A percentile compares a stretch with the other conserved stretches of the same genome.
These are phyloP conservation scores for Pyrgus malvae DNA, from an alignment of 2,888 invertebrate species.

Conservation along the genomic window DNA sequence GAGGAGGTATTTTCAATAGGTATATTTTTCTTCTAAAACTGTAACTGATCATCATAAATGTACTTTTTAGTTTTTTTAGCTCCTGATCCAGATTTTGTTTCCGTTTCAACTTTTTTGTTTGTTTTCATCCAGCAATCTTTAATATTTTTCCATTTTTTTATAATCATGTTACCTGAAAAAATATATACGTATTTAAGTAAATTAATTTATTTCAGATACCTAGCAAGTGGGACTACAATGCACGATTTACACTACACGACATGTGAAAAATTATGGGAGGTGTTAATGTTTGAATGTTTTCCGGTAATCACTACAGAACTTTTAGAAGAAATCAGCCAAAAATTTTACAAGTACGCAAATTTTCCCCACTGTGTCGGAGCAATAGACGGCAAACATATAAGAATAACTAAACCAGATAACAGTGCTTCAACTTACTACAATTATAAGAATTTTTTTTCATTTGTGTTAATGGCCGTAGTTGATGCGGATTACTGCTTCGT, in stretches of 20 bases:
- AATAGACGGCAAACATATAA: slow-evolving; percentile 34
- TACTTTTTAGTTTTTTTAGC: not conserved
- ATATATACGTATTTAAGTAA: too few relatives aligned
- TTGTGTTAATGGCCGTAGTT: slow-evolving; percentile 36
- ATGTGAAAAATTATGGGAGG: not conserved
- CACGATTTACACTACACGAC: not conserved
- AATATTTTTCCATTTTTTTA: not conserved
- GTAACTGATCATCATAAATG: not conserved
- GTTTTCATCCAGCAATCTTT: not conserved
- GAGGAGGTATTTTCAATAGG: slow-evolving; percentile 28
- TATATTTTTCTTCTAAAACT: slow-evolving; percentile 23
- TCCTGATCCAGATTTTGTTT: not conserved
- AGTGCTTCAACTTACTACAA: slow-evolving; percentile 34
- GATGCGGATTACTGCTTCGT: slow-evolving; percentile 37
- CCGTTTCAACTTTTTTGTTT: not conserved
- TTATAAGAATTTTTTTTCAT: slow-evolving; percentile 35
- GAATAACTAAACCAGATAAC: slow-evolving; percentile 31
- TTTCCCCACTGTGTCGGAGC: slow-evolving; percentile 39
- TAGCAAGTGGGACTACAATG: not conserved
- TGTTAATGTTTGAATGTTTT: not conserved
- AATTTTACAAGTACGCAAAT: slow-evolving; percentile 28
- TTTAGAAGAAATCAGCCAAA: not conserved
- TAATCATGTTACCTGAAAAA: too few relatives aligned
- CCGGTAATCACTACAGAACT: not conserved
- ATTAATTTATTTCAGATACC: not conserved